phyloP scores from a whole-genome alignment of 2,888 invertebrate genomes.

The Eumerus sabulonum region DNA sequence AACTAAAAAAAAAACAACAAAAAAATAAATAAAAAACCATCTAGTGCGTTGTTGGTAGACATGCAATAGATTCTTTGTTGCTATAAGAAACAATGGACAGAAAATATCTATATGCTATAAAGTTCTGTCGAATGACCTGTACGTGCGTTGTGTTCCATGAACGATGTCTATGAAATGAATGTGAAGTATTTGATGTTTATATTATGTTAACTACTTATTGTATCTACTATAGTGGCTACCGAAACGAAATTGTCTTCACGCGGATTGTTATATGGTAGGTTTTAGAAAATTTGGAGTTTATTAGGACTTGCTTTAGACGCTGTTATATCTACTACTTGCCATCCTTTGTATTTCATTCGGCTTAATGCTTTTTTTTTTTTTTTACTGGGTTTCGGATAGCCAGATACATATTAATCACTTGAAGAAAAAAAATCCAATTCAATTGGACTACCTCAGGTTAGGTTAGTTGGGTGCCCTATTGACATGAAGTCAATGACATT shows the following conservation, averaged over 20 bases:
- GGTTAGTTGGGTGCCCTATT: too few species aligned
- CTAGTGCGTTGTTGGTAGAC: conserved; percentile 38
- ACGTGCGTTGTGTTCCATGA: conserved; percentile 55
- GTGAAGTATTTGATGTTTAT: conserved; percentile 17
- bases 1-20: conserved; percentile 8
- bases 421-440: too few species aligned
- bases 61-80: neutral
- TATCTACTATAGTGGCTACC: conserved; percentile 11
- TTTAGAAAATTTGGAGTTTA: neutral
- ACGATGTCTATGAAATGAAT: conserved; percentile 44
- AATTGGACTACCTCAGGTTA: too few species aligned
- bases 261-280: neutral
- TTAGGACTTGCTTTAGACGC: too few species aligned
- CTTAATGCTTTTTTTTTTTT: too few species aligned
- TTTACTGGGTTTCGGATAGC: too few species aligned
- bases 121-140: conserved; percentile 37
- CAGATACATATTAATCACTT: too few species aligned
- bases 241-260: conserved; percentile 39
- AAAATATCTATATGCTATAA: conserved; percentile 20
- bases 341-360: too few species aligned
- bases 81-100: conserved; percentile 6
- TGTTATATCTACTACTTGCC: too few species aligned
- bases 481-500: too few species aligned
- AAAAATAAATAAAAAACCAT: neutral
- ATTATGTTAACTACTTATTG: conserved; percentile 18